Conservation (phyloP, 2,888 invertebrate species). For the Crioceris asparagi region DNA sequence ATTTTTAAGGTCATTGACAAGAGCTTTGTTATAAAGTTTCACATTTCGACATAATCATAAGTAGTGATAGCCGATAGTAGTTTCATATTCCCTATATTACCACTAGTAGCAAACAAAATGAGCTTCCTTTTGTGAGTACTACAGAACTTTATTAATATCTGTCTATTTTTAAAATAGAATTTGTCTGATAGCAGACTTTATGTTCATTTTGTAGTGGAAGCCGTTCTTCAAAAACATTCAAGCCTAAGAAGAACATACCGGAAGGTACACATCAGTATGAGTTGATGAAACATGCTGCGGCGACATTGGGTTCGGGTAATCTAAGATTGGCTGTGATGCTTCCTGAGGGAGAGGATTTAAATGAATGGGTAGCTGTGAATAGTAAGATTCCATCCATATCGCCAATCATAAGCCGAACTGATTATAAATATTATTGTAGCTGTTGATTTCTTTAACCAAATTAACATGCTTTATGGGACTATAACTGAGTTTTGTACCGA, state of each 20-base stretch:
- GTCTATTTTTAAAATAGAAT: constrained; percentile 20
- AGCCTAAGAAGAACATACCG: constrained; percentile 97
- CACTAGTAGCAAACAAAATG: constrained; percentile 9
- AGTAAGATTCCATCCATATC: constrained; percentile 52
- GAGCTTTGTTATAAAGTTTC: constrained; percentile 18
- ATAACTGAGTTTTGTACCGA: constrained; percentile 99
- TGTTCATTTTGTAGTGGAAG: constrained; percentile 52
- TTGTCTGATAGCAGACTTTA: neutral
- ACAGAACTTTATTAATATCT: constrained; percentile 7
- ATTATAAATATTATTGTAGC: constrained; percentile 47
- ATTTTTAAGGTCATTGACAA: constrained; percentile 30
- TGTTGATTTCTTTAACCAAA: constrained; percentile 99
- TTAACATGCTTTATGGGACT: constrained; percentile 98
- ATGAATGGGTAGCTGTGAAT: constrained; percentile 99
- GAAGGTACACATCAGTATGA: constrained; percentile 99
- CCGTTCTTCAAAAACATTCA: constrained; percentile 93
- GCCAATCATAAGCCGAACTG: neutral
- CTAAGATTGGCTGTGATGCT: constrained; percentile 90
- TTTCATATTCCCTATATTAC: constrained; percentile 1
- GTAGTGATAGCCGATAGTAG: constrained; percentile 1
- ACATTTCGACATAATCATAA: constrained; percentile 2
- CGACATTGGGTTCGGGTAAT: constrained; percentile 95
- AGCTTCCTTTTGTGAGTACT: constrained; percentile 56
- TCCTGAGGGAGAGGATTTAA: constrained; percentile 97
- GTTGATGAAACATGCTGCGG: constrained; percentile 98